A percentile compares a stretch with the other conserved stretches of the same genome.
phyloP scores from a whole-genome alignment of 2,113 vertebrate species.

The human (Homo sapiens) region GRCh38 chr19:32103501-32104000 shows the following conservation, averaged over 20 bases:
- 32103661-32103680: not conserved
- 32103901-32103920: constrained; percentile 12
- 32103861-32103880: not conserved
- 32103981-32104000: constrained; percentile 59
- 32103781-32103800: accelerated
- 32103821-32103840: not conserved
- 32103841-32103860: not conserved
- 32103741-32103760: not conserved
- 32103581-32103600: not conserved
- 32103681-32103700: not conserved
- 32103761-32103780: not conserved
- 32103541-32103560: not conserved
- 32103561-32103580: not conserved
- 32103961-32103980: constrained; percentile 44
- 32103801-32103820: not conserved
- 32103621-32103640: not conserved
- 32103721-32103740: not conserved
- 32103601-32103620: not conserved
- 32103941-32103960: not conserved
- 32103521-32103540: not conserved
- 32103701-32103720: not conserved
- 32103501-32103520: too few relatives aligned
- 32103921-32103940: constrained; percentile 5
- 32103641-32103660: not conserved
- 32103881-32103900: not conserved